These are phyloP conservation scores for Dyspetes luteomarginatus DNA, from an alignment of 2,888 invertebrate species.

Conservation along the genomic window DNA sequence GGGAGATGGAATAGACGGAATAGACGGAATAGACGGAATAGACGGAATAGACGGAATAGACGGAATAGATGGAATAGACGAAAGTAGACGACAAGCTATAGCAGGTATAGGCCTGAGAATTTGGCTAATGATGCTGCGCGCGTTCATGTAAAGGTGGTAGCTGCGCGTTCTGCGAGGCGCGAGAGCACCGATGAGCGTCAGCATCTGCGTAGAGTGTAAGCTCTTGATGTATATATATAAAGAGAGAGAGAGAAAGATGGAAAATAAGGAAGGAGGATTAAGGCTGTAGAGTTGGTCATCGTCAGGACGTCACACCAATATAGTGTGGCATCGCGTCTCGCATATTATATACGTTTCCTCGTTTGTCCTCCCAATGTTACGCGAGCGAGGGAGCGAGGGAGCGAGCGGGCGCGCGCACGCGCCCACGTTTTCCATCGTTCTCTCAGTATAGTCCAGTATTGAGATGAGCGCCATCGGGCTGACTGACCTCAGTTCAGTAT, in stretches of 20 bases:
- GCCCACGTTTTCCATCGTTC: slow-evolving; percentile 13
- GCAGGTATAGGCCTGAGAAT: slow-evolving; percentile 7
- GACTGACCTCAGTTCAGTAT: slow-evolving; percentile 53
- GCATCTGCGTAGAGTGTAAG: background rate
- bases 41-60: too few species aligned
- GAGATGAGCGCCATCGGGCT: slow-evolving; percentile 51
- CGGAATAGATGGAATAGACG: slow-evolving; percentile 50
- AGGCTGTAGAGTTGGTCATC: slow-evolving; percentile 34
- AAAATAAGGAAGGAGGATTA: background rate
- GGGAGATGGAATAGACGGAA: too few species aligned
- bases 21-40: too few species aligned
- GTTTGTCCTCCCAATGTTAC: slow-evolving; percentile 21
- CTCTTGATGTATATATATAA: too few species aligned
- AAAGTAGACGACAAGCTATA: slow-evolving; percentile 1
- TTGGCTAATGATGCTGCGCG: slow-evolving; percentile 52
- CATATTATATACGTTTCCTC: slow-evolving; percentile 47
- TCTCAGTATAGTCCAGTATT: slow-evolving; percentile 12
- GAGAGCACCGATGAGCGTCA: slow-evolving; percentile 15
- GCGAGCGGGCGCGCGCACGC: background rate
- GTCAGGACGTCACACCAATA: slow-evolving; percentile 48
- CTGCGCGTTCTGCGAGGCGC: slow-evolving; percentile 54
- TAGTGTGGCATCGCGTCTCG: slow-evolving; percentile 60
- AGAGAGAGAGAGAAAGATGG: background rate
- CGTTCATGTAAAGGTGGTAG: slow-evolving; percentile 37
- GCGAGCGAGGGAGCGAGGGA: too few species aligned